Conservation (phyloP, 2,888 invertebrate species). For the Invenusta paracnida region DNA sequence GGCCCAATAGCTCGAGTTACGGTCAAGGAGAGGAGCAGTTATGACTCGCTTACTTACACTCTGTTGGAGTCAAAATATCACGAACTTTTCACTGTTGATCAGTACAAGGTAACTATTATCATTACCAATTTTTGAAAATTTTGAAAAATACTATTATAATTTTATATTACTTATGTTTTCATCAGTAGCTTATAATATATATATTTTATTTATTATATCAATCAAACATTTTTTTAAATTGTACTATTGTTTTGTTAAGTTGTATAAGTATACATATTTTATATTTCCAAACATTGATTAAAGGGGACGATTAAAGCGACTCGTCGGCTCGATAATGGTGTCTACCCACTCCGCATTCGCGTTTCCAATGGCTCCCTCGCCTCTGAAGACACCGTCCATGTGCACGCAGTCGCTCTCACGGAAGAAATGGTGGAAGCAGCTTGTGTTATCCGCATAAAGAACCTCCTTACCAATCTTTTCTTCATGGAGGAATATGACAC, state of each 20-base stretch:
- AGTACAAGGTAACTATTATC: too few species aligned
- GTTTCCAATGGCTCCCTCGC: constrained; percentile 35
- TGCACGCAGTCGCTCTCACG: constrained; percentile 7
- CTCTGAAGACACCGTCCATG: constrained; percentile 1
- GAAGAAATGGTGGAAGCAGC: constrained; percentile 32
- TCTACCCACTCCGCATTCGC: neutral
- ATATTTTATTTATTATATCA: too few species aligned
- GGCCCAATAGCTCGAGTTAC: constrained; percentile 6
- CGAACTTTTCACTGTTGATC: neutral
- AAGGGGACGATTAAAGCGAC: neutral
- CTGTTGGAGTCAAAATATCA: neutral
- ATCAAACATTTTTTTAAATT: too few species aligned
- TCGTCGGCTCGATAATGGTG: neutral
- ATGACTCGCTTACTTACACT: constrained; percentile 18
- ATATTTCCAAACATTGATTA: too few species aligned
- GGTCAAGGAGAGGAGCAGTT: constrained; percentile 28
- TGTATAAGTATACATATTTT: too few species aligned
- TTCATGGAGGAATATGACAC: constrained; percentile 30
- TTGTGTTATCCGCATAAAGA: neutral
- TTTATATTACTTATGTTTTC: too few species aligned
- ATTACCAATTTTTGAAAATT: too few species aligned
- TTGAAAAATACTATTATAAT: too few species aligned
- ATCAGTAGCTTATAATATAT: too few species aligned
- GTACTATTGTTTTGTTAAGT: too few species aligned
- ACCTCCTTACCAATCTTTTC: neutral